Percentiles rank a stretch among this genome's conserved stretches.
These are phyloP conservation scores for Bambusicola thoracicus DNA, from an alignment of 2,113 vertebrate species.

Conservation along the genomic window DNA sequence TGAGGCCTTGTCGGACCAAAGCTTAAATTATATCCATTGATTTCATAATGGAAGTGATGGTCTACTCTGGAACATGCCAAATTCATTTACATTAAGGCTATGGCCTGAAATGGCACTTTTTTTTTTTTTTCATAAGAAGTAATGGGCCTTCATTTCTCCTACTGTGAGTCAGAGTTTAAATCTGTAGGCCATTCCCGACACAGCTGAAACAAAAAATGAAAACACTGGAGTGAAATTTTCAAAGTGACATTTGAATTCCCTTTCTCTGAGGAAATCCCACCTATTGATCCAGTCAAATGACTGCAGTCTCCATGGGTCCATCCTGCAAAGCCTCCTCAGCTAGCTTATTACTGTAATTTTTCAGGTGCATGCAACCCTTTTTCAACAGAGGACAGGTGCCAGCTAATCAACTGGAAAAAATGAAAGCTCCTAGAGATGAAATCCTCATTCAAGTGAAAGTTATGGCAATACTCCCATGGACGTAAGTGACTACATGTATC, in stretches of 20 bases:
- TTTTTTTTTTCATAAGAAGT: conserved; percentile 32
- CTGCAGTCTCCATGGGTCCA: conserved; percentile 10
- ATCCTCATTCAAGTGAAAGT: not conserved
- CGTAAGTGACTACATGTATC: not conserved
- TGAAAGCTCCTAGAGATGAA: not conserved
- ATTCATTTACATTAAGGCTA: conserved; percentile 15
- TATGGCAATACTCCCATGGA: not conserved
- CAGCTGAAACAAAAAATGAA: conserved; percentile 47
- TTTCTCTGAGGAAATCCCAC: conserved; percentile 31
- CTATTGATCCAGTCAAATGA: conserved; percentile 42
- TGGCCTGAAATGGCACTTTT: not conserved
- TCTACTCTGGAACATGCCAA: not conserved
- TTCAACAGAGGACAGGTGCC: not conserved
- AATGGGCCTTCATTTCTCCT: conserved; percentile 18
- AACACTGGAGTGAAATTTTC: conserved; percentile 17
- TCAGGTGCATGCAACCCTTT: not conserved
- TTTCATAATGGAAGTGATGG: conserved; percentile 8
- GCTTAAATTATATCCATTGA: conserved; percentile 14
- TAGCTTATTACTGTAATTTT: not conserved
- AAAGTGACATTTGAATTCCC: conserved; percentile 34
- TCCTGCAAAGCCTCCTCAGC: conserved; percentile 1
- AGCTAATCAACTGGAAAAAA: not conserved
- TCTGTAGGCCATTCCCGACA: conserved; percentile 3
- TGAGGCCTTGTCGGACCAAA: conserved; percentile 35
- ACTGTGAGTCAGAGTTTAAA: conserved; percentile 33